Base-by-base conservation (phyloP, 2,113 vertebrate genomes). In the Semnopithecus entellus region DNA sequence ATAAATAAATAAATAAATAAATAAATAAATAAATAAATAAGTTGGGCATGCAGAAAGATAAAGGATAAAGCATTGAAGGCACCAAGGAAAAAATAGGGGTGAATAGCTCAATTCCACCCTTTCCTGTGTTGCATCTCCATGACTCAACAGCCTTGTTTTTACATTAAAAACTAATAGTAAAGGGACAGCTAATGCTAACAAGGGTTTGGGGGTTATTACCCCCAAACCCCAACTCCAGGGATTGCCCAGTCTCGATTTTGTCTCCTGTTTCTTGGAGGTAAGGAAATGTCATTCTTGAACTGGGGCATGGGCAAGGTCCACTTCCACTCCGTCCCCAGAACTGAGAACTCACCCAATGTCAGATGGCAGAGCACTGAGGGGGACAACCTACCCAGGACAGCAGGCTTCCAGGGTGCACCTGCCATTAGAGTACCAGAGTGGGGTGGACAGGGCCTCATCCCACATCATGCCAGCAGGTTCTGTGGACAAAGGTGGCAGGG, bases 21-120 rank as follows among this genome's bases (percentile, higher is more conserved):
- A 64, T 14, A 14, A 50, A 14, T 50, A 64, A 64, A 14, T 30
- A 64, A 64, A 32, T 64, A 14, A 32, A 32, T 32, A 14, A 50
- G 48, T 64, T 25, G 23, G 6, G 4, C 30, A 13, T 0, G 0
- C 1, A 45, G 48, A 61, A n/a, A 80, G 38, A 20, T 0, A 45
- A 14, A 5, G 35, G 25, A 48, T 83, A 64, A 84, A 88, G 14
- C 61, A 23, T 0, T 16, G 55, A 55, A 70, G 23, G n/a, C 32
- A 40, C 23, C 80, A 32, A 75, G 81, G 22, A 80, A 75, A 27
- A 61, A 79, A 43, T 0, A 9, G 5, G 50, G 61, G 0, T 12
- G 11, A 70, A 8, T 0, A 40, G 23, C 27, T 50, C 57, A 17
- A 3, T 18, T 13, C 14, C 11, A 0, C 32, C 16, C 45, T 27